Percentiles rank a stretch among this genome's conserved stretches.
Evolutionary conservation across 30 jellyfish, hydroid and myxozoan species (phyloP).

Genomic region (Turritopsis dohrnii): DNA sequence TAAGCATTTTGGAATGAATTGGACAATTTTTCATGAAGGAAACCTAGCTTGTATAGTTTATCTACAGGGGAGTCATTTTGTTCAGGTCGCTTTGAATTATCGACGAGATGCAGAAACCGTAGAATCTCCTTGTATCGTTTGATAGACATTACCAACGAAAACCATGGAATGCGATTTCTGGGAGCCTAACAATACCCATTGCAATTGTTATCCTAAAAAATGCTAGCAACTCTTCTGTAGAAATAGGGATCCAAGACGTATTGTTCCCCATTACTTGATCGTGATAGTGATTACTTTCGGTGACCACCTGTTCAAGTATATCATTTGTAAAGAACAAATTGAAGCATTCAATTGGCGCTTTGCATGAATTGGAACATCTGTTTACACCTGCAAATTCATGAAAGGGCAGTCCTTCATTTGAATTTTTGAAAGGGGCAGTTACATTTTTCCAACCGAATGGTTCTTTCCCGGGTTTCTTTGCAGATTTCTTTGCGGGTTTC

Average conservation of each 20-base stretch:
- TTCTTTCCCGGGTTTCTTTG: not conserved
- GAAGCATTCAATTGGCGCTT: not conserved
- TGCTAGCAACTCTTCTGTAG: not conserved
- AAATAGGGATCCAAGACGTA: not conserved
- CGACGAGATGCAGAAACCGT: slow-evolving; percentile 26
- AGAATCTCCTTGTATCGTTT: not conserved
- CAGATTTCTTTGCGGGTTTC: not conserved
- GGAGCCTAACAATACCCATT: not conserved
- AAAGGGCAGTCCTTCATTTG: not conserved
- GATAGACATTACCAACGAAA: not conserved
- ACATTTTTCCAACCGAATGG: not conserved
- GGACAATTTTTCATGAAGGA: not conserved
- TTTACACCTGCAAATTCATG: not conserved
- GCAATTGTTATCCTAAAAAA: not conserved
- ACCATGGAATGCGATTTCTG: not conserved
- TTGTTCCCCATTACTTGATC: not conserved
- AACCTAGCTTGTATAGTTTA: slow-evolving; percentile 22
- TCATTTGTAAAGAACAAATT: not conserved
- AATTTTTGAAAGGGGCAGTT: not conserved
- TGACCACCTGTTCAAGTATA: not conserved
- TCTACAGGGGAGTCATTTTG: not conserved
- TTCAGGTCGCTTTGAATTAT: slow-evolving; percentile 1
- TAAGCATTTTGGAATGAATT: not conserved
- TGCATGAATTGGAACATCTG: not conserved
- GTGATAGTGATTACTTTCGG: not conserved